Evolutionary conservation across 2,113 vertebrate genomes (phyloP).

Genomic region (Alethe castanea): DNA sequence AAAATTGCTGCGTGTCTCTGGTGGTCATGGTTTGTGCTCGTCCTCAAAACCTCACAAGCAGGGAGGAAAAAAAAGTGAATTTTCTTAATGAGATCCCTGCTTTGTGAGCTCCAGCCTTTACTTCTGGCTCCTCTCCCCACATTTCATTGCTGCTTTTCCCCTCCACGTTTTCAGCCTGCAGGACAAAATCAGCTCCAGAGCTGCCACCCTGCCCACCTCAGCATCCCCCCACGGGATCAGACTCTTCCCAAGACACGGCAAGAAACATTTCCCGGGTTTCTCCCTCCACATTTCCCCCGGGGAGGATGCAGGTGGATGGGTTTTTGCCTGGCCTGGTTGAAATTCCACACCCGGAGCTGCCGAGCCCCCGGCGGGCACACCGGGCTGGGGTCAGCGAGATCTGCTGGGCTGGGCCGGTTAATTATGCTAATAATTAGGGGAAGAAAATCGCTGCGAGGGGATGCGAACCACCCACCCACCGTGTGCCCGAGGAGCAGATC

Average conservation of each 20-base stretch:
- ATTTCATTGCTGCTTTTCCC: too few relatives aligned
- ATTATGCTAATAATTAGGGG: not conserved
- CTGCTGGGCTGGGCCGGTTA: not conserved
- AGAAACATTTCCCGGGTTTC: fast-evolving
- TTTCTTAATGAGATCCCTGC: too few relatives aligned
- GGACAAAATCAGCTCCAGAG: too few relatives aligned
- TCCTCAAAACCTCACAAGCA: too few relatives aligned
- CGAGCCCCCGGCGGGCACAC: fast-evolving
- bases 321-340: not conserved
- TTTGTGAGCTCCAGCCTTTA: too few relatives aligned
- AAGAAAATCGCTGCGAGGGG: not conserved
- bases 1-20: too few relatives aligned
- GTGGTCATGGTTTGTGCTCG: too few relatives aligned
- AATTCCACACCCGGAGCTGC: not conserved
- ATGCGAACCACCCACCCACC: fast-evolving
- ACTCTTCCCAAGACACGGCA: not conserved
- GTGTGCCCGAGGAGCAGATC: not conserved
- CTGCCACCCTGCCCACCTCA: too few relatives aligned
- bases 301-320: not conserved
- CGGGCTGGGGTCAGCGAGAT: not conserved
- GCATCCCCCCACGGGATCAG: not conserved
- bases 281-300: not conserved
- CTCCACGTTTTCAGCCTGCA: too few relatives aligned
- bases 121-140: too few relatives aligned
- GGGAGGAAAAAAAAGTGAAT: too few relatives aligned